Evolutionary conservation across 2,113 vertebrate species (phyloP), one percentile per base, ranked within the genome.

Genomic region (Myotis lucifugus): DNA sequence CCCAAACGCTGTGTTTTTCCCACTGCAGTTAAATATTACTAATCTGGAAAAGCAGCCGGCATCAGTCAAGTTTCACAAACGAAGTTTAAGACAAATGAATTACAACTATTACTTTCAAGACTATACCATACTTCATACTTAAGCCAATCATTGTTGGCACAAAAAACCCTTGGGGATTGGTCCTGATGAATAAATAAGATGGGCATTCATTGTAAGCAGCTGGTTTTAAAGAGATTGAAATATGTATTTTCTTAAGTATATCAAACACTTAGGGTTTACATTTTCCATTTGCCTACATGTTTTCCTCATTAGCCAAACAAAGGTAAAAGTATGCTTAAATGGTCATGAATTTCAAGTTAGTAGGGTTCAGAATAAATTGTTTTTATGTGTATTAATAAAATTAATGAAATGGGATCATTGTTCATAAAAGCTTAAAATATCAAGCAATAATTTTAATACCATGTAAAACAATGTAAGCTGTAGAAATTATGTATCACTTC

Each of bases 381-480:
- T 94, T 90, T 90, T 87, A 90, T 88, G 40, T 25, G 4, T n/a
- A 77, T 78, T 95, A 92, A 81, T 90, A 92, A 96, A 94, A 78
- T 70, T 72, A 96, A 67, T 92, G 61, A 88, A 91, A 88, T 93
- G 77, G 66, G 52, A 90, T 85, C 59, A 79, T 29, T 84, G 32
- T 61, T 93, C 64, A 67, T 88, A 94, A 90, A 90, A 92, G n/a
- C 32, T 86, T 93, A 87, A 95, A 93, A 83, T 94, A 93, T 64
- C 88, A 87, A 93, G 66, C 29, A 92, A 84, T 93, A 74, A 78
- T 90, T 93, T 96, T 94, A 96, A 96, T 85, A 82, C 23, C 56
- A 25, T 74, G 37, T 74, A 73, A 91, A 95, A 91, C 19, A 79
- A 50, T 88, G 7, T 81, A 34, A 96, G 67, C 52, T 21, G 10